These are phyloP conservation scores for Phacellophora camtschatica DNA, from an alignment of 30 jellyfish, hydroid and myxozoan genomes.

Conservation along the genomic window DNA sequence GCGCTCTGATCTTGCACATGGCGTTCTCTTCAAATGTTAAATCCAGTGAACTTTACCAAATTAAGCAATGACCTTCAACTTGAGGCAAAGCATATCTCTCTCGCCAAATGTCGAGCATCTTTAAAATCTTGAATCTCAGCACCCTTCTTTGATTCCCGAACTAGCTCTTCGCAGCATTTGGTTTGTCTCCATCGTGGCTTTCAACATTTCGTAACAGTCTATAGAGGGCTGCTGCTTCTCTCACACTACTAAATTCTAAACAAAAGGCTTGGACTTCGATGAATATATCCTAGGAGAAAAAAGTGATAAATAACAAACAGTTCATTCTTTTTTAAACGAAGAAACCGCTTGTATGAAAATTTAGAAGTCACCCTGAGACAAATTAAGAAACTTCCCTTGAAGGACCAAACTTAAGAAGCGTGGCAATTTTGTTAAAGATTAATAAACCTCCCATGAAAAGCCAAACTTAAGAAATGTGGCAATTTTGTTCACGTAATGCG, in stretches of 20 bases:
- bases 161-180: slow-evolving; percentile 3
- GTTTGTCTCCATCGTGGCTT: slow-evolving; percentile 68
- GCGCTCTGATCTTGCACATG: no score
- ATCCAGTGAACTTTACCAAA: no score
- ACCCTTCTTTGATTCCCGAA: not conserved
- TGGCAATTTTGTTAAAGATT: not conserved
- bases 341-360: no score
- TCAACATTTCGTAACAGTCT: slow-evolving; percentile 86
- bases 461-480: not conserved
- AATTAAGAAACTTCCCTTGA: no score
- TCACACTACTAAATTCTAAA: slow-evolving; percentile 91
- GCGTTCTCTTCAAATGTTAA: no score
- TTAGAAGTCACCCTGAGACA: no score
- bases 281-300: slow-evolving; percentile 68
- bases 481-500: not conserved
- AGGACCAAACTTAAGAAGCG: not conserved
- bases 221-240: slow-evolving; percentile 97
- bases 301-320: no score
- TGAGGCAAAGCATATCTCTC: no score
- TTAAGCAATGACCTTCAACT: no score
- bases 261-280: slow-evolving; percentile 98
- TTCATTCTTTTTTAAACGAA: no score
- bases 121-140: not conserved
- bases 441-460: no score
- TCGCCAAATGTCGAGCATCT: no score